phyloP scores from a whole-genome alignment of 2,888 invertebrate species.

The Ornithoptera priamus region DNA sequence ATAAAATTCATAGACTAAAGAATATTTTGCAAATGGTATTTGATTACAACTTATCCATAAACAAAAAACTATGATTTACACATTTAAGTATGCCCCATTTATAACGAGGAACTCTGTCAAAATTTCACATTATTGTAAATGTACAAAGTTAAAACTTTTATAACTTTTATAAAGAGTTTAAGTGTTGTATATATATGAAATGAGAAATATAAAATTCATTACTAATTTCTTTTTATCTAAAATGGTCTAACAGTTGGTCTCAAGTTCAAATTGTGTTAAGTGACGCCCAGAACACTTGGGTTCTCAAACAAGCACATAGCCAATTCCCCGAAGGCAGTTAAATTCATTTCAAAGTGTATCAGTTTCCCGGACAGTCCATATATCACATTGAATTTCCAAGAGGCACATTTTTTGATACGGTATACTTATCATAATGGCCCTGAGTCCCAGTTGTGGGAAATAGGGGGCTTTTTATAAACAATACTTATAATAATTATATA shows the following conservation, averaged over 20 bases:
- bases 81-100: constrained; percentile 12
- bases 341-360: neutral
- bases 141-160: neutral
- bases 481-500: neutral
- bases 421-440: neutral
- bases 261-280: too few relatives aligned
- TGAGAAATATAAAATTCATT: neutral
- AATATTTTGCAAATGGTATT: constrained; percentile 13
- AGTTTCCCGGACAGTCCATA: neutral
- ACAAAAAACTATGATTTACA: constrained; percentile 3
- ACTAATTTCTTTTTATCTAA: neutral
- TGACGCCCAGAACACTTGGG: too few relatives aligned
- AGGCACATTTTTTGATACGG: constrained; percentile 17
- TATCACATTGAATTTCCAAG: constrained; percentile 18
- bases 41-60: constrained; percentile 28
- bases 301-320: too few relatives aligned
- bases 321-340: too few relatives aligned
- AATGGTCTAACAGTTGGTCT: too few relatives aligned
- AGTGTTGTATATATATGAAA: neutral
- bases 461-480: too few relatives aligned
- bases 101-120: constrained; percentile 31
- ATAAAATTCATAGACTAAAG: neutral
- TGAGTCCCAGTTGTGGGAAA: too few relatives aligned
- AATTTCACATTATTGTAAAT: neutral
- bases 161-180: neutral